Conservation (phyloP, 2,888 invertebrate species). For the Stenodera caucasica region DNA sequence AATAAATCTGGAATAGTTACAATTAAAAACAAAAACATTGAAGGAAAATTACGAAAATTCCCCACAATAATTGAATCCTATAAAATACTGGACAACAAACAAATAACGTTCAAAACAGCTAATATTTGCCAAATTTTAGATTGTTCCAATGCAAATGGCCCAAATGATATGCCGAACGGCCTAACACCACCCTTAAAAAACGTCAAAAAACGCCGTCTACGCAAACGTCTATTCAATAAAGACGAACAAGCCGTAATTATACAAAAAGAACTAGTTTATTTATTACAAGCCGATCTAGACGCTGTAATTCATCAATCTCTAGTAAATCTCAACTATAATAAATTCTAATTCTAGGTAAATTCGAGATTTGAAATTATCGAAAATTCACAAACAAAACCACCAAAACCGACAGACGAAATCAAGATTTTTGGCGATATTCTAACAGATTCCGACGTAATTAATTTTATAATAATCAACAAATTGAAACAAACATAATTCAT, state of each 20-base stretch:
- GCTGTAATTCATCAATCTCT: slow-evolving; percentile 53
- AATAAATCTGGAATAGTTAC: slow-evolving; percentile 60
- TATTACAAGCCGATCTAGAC: slow-evolving; percentile 66
- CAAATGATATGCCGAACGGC: slow-evolving; percentile 60
- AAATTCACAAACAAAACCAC: slow-evolving; percentile 14
- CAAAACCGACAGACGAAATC: slow-evolving; percentile 19
- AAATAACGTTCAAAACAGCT: slow-evolving; percentile 67
- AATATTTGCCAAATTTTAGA: slow-evolving; percentile 67
- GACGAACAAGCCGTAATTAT: slow-evolving; percentile 69
- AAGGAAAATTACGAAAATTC: slow-evolving; percentile 64
- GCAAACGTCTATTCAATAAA: slow-evolving; percentile 63
- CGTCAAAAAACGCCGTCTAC: slow-evolving; percentile 65
- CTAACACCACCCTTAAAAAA: slow-evolving; percentile 72
- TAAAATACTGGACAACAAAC: slow-evolving; percentile 65
- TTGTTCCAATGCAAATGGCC: slow-evolving; percentile 50
- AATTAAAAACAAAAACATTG: slow-evolving; percentile 61
- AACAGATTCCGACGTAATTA: slow-evolving; percentile 17
- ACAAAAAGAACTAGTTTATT: slow-evolving; percentile 67
- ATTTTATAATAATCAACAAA: too few relatives aligned
- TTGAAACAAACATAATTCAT: too few relatives aligned
- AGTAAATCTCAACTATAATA: not conserved
- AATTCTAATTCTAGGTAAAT: slow-evolving; percentile 25
- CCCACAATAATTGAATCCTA: slow-evolving; percentile 68
- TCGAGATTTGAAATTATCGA: slow-evolving; percentile 38
- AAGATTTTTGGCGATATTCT: slow-evolving; percentile 18